Base-by-base conservation (phyloP, 2,797 vertebrate species). In the Lacerta agilis region DNA sequence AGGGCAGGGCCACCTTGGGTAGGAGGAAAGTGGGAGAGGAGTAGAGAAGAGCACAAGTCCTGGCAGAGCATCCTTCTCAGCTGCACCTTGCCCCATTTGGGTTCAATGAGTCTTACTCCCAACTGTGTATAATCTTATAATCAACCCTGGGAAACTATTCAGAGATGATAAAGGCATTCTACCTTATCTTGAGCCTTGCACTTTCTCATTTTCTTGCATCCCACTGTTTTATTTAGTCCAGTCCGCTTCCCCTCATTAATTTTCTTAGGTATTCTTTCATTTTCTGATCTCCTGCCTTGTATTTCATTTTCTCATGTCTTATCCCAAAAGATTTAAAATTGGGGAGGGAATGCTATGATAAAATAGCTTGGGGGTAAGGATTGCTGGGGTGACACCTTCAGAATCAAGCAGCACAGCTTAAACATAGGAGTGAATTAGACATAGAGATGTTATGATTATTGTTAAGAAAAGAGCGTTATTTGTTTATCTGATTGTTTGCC, bases 281-380 rank as follows among this genome's bases (percentile, higher is more conserved):
- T 91, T 95, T 94, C 81, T 94, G 92, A 91, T 94, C 91, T 36
- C 76, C 81, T 93, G 81, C n/a, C 89, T 96, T 94, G 86, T 94
- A 89, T 95, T 96, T 95, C 86, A 94, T 95, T 96, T 96, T 95
- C 91, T 94, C 92, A 94, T 79, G 84, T 93, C 85, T 95, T 87
- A 91, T 95, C 94, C 92, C 88, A 90, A 86, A 85, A 94, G 92
- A 94, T 93, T 95, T 94, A 4, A 78, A 79, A 33, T 27, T 13
- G 36, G 25, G 23, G n/a, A 43, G 36, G 3, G 94, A 86, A 87
- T 29, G 90, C 86, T 95, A 90, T 94, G 87, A 95, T 93, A 94
- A 95, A 96, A 95, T 90, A 88, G 33, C 82, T 95, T 91, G 87
- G 90, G 87, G 91, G 90, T 73, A 75, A 69, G 78, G 5, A 86